Evolutionary conservation across 2,888 invertebrate genomes (phyloP).

Genomic region (Torymus texanus): DNA sequence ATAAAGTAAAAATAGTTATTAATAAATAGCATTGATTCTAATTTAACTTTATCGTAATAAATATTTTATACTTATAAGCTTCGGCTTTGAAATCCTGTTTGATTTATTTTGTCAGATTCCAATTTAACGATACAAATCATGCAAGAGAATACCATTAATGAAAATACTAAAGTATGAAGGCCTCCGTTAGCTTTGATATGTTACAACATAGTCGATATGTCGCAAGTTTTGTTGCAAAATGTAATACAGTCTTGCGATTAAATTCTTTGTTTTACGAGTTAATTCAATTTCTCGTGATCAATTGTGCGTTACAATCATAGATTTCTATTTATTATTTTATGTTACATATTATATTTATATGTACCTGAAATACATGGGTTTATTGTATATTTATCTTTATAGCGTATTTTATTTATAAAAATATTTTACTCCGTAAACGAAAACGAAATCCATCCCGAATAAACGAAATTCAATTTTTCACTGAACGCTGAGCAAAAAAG

Average conservation of each 20-base stretch:
- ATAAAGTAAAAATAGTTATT: no score
- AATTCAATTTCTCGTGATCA: constrained; percentile 36
- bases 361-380: constrained; percentile 43
- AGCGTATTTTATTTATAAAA: constrained; percentile 18
- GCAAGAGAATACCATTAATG: no score
- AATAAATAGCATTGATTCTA: no score
- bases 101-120: no score
- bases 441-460: not conserved
- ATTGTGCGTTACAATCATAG: constrained; percentile 36
- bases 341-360: constrained; percentile 46
- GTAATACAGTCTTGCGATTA: not conserved
- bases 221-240: not conserved
- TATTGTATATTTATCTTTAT: constrained; percentile 30
- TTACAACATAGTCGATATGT: constrained; percentile 6
- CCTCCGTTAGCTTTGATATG: no score
- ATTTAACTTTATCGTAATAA: no score
- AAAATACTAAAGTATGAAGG: no score
- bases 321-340: constrained; percentile 36
- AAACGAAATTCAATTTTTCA: not conserved
- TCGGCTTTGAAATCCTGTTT: no score
- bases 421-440: not conserved
- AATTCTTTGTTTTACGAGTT: constrained; percentile 26
- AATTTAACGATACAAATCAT: no score
- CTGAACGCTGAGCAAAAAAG: not conserved
- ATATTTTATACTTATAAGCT: no score